A percentile compares a stretch with the other conserved stretches of the same genome.
phyloP scores from a whole-genome alignment of 1,140 invertebrate species.

The Antheraea pernyi region DNA sequence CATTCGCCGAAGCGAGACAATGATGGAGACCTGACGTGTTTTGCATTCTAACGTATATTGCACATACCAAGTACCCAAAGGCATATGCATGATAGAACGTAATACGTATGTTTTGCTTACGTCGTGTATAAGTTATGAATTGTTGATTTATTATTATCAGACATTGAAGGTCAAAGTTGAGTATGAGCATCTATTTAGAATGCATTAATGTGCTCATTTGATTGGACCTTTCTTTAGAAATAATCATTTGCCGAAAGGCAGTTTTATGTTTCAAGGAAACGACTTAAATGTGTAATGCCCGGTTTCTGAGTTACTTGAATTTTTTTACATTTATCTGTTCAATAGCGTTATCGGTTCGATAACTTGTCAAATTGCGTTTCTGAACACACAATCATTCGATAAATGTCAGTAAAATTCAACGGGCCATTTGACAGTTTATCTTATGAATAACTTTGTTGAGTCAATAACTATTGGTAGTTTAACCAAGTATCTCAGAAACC shows the following conservation, averaged over 20 bases:
- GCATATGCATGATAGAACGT: constrained; percentile 2
- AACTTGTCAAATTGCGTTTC: too few relatives aligned
- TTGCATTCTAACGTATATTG: constrained; percentile 4
- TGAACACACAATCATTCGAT: too few relatives aligned
- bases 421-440: too few relatives aligned
- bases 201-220: background rate
- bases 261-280: too few relatives aligned
- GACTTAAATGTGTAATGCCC: too few relatives aligned
- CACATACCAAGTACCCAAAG: constrained; percentile 2
- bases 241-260: background rate
- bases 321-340: too few relatives aligned
- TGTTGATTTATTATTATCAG: background rate
- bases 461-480: too few relatives aligned
- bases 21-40: constrained; percentile 4
- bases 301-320: too few relatives aligned
- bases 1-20: constrained; percentile 3
- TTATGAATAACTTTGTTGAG: too few relatives aligned
- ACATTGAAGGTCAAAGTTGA: background rate
- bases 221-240: background rate
- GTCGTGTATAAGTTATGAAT: background rate
- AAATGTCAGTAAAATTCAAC: too few relatives aligned
- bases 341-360: too few relatives aligned
- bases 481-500: too few relatives aligned
- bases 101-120: background rate
- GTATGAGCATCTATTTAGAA: background rate